Percentiles rank a stretch among this genome's conserved stretches.
phyloP scores from a whole-genome alignment of 2,888 invertebrate genomes.

The Theretra japonica region DNA sequence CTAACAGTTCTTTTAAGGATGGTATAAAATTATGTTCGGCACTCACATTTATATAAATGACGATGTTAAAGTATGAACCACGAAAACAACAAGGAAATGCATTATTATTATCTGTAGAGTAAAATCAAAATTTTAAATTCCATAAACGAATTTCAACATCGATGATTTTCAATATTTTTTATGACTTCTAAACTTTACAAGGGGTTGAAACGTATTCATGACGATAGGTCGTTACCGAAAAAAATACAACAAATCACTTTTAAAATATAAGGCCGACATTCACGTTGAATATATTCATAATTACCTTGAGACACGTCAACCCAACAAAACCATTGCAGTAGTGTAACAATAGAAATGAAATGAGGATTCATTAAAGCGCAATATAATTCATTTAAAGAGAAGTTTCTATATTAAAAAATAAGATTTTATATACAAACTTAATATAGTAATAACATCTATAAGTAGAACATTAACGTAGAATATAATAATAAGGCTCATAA shows the following conservation, averaged over 20 bases:
- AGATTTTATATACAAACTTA: slow-evolving; percentile 67
- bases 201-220: not conserved
- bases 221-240: slow-evolving; percentile 14
- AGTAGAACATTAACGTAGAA: slow-evolving; percentile 54
- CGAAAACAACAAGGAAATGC: too few species aligned
- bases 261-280: not conserved
- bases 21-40: too few species aligned
- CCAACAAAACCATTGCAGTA: not conserved
- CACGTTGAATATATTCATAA: not conserved
- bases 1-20: too few species aligned
- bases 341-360: slow-evolving; percentile 33
- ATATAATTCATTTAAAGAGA: slow-evolving; percentile 66
- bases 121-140: too few species aligned
- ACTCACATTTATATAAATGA: too few species aligned
- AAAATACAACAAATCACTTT: slow-evolving; percentile 21
- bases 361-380: slow-evolving; percentile 56
- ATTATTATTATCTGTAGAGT: too few species aligned
- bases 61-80: too few species aligned
- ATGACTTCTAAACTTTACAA: not conserved
- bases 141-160: too few species aligned
- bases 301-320: slow-evolving; percentile 8
- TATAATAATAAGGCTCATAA: slow-evolving; percentile 73
- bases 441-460: slow-evolving; percentile 63
- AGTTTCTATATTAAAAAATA: slow-evolving; percentile 65
- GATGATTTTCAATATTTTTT: not conserved